Base-by-base conservation (phyloP, 2,888 invertebrate species). In the Diarsia brunnea region DNA sequence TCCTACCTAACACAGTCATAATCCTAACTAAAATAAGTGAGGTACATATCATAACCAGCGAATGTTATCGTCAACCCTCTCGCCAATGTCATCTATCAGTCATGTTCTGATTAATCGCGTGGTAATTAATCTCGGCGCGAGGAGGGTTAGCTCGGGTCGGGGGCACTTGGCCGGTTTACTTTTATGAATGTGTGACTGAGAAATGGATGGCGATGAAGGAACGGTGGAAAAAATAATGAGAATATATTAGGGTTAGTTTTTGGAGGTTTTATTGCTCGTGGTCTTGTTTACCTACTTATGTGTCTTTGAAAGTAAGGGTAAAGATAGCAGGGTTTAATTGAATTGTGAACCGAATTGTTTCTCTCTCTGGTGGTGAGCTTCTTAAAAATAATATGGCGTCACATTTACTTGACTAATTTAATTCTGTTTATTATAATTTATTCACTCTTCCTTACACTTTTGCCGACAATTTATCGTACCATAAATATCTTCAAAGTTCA, bases 101-200 rank as follows among this genome's bases (percentile, higher is more conserved):
- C 86, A 86, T 75, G 76, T 69, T 19, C 77, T 88, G 88, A 86
- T 88, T 88, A 88, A 86, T 86, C 49, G 84, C 60, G 38, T 67
- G 12, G 86, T 88, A 80, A 86, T 86, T 88, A 86, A 87, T 86
- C 88, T 85, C 69, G 69, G 66, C 51, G 66, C 70, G 88, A 72
- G 73, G 74, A 65, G 88, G 86, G 88, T 86, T 67, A 49, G 69
- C 60, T 11, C 16, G 81, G 55, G 5, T 53, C 45, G 61, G 45
- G 14, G 14, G 8, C 24, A 27, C n/a, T 47, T 58, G 58, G 21
- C 43, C 8, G 38, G 49, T 21, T 21, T 31, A 65, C 79, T 66
- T 43, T 21, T 55, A 79, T 61, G 53, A 84, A 69, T 49, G 55
- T 60, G 84, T 84, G 84, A 66, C 65, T 61, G 31, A 49, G 70